Conservation (phyloP, 2,113 vertebrate genomes). For the Heterocephalus glaber region DNA sequence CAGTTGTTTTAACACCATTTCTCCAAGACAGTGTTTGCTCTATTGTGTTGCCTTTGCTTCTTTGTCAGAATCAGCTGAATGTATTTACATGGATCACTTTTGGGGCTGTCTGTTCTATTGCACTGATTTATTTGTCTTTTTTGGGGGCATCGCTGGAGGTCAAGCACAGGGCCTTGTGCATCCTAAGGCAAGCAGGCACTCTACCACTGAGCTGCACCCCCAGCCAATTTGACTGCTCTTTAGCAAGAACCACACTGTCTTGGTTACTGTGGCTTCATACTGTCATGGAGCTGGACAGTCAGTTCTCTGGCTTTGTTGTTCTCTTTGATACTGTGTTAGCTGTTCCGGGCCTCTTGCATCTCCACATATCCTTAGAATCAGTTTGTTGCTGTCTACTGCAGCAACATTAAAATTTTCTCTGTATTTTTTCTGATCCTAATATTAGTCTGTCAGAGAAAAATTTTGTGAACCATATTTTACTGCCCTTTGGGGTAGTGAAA, state of each 20-base stretch:
- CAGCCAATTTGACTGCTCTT: neutral
- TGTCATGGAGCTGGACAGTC: neutral
- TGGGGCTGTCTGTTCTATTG: neutral
- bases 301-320: neutral
- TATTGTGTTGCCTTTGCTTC: neutral
- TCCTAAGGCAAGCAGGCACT: no score
- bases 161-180: neutral
- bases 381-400: neutral
- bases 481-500: constrained; percentile 8
- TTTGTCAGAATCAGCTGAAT: neutral
- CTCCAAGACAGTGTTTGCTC: neutral
- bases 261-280: neutral
- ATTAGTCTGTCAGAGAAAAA: constrained; percentile 32
- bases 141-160: neutral
- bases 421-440: neutral
- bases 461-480: constrained; percentile 12
- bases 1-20: neutral
- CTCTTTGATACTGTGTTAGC: neutral
- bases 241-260: neutral
- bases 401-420: neutral
- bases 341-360: neutral
- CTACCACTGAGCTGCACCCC: neutral
- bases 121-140: neutral
- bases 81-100: neutral
- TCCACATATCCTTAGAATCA: neutral